A percentile compares a stretch with the other conserved stretches of the same genome.
These are phyloP conservation scores for Sebastes oblongus DNA, from an alignment of 2,797 vertebrate genomes.

Conservation along the genomic window DNA sequence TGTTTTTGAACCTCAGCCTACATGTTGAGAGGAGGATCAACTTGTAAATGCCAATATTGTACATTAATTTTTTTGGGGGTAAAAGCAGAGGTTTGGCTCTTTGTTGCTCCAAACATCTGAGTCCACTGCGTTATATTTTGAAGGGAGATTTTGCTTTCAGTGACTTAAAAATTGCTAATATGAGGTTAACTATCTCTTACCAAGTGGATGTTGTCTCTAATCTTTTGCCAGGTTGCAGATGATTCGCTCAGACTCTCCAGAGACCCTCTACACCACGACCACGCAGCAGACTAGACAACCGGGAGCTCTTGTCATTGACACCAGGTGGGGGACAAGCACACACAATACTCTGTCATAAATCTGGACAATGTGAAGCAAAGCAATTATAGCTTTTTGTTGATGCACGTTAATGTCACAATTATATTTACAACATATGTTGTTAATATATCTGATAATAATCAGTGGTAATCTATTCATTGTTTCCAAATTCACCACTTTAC, in stretches of 20 bases:
- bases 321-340: conserved; percentile 26
- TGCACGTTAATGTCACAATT: not conserved
- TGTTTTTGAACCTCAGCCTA: not conserved
- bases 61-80: not conserved
- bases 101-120: not conserved
- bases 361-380: not conserved
- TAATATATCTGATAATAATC: not conserved
- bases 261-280: conserved; percentile 60
- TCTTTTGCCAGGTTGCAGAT: conserved; percentile 59
- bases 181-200: not conserved
- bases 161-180: not conserved
- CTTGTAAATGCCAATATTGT: not conserved
- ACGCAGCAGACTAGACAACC: conserved; percentile 59
- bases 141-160: not conserved
- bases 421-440: not conserved
- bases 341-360: not conserved
- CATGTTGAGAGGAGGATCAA: not conserved
- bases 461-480: not conserved
- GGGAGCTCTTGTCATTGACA: conserved; percentile 48
- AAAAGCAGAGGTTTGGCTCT: not conserved
- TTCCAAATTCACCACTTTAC: not conserved
- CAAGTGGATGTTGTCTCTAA: not conserved
- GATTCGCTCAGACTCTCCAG: conserved; percentile 59
- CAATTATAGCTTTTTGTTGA: not conserved
- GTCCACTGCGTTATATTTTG: not conserved